Base-by-base conservation (phyloP, 2,113 vertebrate species). In the Blennius ocellaris region DNA sequence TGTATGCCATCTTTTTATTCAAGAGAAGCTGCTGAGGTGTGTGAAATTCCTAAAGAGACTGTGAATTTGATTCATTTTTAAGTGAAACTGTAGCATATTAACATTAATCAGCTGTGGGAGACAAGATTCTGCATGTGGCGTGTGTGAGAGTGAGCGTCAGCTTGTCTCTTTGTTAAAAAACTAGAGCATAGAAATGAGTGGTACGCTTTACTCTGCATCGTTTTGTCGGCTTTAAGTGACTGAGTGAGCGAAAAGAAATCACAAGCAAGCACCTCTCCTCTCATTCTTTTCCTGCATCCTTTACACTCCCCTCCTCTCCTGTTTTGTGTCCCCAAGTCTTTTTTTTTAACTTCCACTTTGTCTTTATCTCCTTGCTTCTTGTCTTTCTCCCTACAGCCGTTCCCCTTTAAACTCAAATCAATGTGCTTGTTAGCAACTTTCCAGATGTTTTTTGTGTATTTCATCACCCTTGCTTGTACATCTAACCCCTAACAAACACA, bases 371-470 rank as follows among this genome's bases (percentile, higher is more conserved):
- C 73, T 21, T 21, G 3, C 3, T 21, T n/a, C 17, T 8, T 37
- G 66, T 65, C 37, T 53, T 58, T 44, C 48, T 69, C 17, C 47
- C 63, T 51, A 5, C 66, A 66, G 37, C 82, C 69, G 60, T 81
- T 82, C 8, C 65, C 63, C 47, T 59, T 50, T 37, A 50, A 73
- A 74, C 59, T 73, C 56, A 82, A 81, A 87, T 87, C 78, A 78
- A 66, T 82, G 76, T 45, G 71, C 83, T 91, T 86, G 66, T 84
- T 87, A 84, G 67, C 51, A 66, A 74, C 77, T 78, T 88, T 50
- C 51, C 63, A 16, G 17, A 76, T 79, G 21, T 83, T 81, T 83
- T 79, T 75, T 38, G 52, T 53, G 60, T 69, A 64, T 87, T 83
- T 89, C 69, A 76, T 91, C 81, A 81, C 50, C 69, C 50, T 44